Evolutionary conservation across 2,888 invertebrate genomes (phyloP), one percentile per base, ranked within the genome.

Genomic region (Hirtodrosophila trivittata): DNA sequence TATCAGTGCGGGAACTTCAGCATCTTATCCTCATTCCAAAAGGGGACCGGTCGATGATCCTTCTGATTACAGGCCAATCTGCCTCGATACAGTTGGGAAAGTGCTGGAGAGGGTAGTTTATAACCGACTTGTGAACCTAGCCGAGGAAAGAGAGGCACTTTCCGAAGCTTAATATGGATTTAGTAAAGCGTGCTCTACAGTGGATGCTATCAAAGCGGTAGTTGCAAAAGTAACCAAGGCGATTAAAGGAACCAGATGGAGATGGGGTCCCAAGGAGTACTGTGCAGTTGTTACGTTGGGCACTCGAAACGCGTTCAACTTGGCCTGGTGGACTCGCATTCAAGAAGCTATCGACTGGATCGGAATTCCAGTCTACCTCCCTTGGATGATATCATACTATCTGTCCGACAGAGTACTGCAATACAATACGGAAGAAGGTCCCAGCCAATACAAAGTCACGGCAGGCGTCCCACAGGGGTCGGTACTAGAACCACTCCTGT

Each of bases 221-320:
- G 13, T 25, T 1, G 35, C 14, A 1, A 16, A 8, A 1, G 18
- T 37, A 13, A 1, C 16, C 5, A 33, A 39, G 6, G 57, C 56
- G 0, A 57, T 42, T 8, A 21, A 43, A n/a, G 49, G 66, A 1
- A 47, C 28, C n/a, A 21, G 52, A 7, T 51, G 51, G 56, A 41
- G 10, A 10, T 8, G 21, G 6, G 52, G 42, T 8, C 3, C 13
- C 7, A 54, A 54, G 14, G 9, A 50, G 26, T 59, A 42, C 28
- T 59, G 55, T 28, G 42, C 42, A 9, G 43, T 59, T 1, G 30
- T 47, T 7, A 35, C 47, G 4, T 12, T 47, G 9, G 56, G 63
- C 9, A 38, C 58, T 3, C 42, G 32, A 10, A 67, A 67, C 25
- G 59, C 56, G 2, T 59, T 59, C n/a, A 69, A 60, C 43, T 51